Base-by-base conservation (phyloP, 2,797 vertebrate genomes). In the Sebastolobus altivelis region DNA sequence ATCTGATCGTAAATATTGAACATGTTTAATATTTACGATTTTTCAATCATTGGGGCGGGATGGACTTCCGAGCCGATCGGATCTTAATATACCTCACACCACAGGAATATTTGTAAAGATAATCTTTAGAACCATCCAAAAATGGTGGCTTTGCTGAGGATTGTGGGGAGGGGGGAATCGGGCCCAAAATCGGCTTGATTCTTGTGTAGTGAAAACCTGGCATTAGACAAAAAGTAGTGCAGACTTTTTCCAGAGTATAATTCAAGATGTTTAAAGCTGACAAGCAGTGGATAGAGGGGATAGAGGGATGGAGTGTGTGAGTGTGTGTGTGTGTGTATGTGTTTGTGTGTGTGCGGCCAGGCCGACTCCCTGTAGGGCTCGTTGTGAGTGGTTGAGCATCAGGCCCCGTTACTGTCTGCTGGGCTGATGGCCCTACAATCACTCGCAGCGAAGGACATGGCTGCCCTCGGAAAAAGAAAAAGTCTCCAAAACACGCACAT, bases 331-430 rank as follows among this genome's bases (percentile, higher is more conserved):
- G 63, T 55, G 33, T 35, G 72, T 18, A 55, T 59, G 54, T 59
- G 59, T 38, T 49, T 55, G 59, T 43, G 55, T 59, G 37, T 4
- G 70, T 11, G 63, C 2, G 6, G 65, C 37, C 3, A 35, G 46
- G 74, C 35, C 0, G n/a, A 65, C 73, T 77, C 75, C 80, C 87
- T 75, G 66, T 66, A 71, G 85, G 87, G 72, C 69, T 49, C 38
- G 63, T 72, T 83, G 75, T 80, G 86, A 83, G 82, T 83, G 85
- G 75, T 80, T 73, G 72, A 90, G 81, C 86, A 84, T 84, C 89
- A 85, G 80, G 56, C 74, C 77, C 70, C 8, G 56, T 87, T 88
- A 82, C 72, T 70, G 67, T 89, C 80, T 75, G 67, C 79, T 72
- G 81, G 80, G 63, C 79, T 79, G 83, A 88, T 75, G 87, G 79